A percentile compares a stretch with the other conserved stretches of the same genome.
Evolutionary conservation across 2,113 vertebrate species (phyloP).

Genomic region (Ia io): DNA sequence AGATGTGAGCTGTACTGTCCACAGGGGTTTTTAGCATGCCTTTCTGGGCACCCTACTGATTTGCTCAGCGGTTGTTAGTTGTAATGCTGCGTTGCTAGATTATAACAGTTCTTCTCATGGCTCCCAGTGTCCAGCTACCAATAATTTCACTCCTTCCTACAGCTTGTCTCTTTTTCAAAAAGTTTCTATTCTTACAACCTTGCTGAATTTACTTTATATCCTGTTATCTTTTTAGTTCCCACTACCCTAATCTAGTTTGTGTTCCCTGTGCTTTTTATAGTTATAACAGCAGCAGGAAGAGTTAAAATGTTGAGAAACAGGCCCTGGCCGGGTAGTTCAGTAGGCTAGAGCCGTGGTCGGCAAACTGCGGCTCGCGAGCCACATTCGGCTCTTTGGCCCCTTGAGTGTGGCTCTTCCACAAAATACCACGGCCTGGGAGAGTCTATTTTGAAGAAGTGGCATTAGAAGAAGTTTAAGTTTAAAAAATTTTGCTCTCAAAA

Average conservation of each 20-base stretch:
- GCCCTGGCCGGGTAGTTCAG: no score
- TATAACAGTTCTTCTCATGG: neutral
- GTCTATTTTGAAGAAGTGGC: no score
- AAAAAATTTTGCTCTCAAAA: no score
- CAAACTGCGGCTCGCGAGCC: no score
- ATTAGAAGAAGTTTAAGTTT: no score
- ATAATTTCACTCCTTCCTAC: neutral
- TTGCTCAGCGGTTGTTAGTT: neutral
- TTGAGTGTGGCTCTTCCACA: no score
- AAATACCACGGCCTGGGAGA: no score
- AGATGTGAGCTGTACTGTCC: neutral
- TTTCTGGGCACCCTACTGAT: neutral
- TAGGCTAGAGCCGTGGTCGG: no score
- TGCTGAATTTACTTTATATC: neutral
- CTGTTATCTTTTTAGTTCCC: neutral
- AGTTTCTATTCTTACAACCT: neutral
- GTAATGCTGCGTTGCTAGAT: neutral
- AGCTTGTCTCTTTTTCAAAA: neutral
- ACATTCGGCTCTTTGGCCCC: no score
- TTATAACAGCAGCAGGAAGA: neutral
- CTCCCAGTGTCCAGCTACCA: neutral
- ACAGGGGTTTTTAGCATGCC: neutral
- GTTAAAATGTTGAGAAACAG: neutral
- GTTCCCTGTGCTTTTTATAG: neutral
- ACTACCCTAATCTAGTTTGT: neutral